A percentile compares a stretch with the other conserved stretches of the same genome.
phyloP scores from a whole-genome alignment of 2,113 vertebrate genomes.

The Motacilla alba region DNA sequence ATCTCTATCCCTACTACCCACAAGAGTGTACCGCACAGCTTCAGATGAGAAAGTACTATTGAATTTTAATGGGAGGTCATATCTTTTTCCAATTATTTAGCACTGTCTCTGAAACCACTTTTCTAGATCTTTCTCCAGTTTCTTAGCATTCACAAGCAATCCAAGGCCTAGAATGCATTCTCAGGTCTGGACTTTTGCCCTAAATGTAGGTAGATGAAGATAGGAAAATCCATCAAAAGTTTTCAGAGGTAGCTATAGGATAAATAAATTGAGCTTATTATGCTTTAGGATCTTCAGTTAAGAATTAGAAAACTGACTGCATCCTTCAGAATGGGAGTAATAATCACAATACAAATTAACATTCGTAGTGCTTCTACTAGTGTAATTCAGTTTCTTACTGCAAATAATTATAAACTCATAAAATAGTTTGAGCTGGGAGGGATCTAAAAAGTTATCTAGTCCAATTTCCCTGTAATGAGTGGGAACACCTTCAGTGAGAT shows the following conservation, averaged over 20 bases:
- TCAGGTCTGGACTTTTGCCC: not conserved
- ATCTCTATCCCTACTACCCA: not conserved
- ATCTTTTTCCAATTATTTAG: not conserved
- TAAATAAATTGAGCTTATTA: not conserved
- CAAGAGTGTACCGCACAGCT: not conserved
- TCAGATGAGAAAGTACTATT: not conserved
- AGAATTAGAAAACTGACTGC: not conserved
- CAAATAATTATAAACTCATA: not conserved
- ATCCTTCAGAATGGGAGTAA: not conserved
- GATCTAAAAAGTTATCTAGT: not conserved
- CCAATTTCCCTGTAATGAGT: rapidly evolving
- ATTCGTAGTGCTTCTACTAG: not conserved
- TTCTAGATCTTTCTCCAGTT: not conserved
- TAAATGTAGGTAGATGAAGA: not conserved
- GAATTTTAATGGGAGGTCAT: not conserved
- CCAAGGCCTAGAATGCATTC: not conserved
- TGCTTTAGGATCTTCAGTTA: not conserved
- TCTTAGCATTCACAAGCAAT: not conserved
- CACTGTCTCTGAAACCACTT: not conserved
- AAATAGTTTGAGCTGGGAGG: not conserved
- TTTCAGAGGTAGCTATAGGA: not conserved
- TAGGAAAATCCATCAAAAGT: not conserved
- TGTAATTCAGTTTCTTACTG: not conserved
- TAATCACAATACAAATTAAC: not conserved
- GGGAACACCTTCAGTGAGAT: not conserved